These are phyloP conservation scores for Drosophila longiperda DNA, from an alignment of 2,888 invertebrate genomes.

Conservation along the genomic window DNA sequence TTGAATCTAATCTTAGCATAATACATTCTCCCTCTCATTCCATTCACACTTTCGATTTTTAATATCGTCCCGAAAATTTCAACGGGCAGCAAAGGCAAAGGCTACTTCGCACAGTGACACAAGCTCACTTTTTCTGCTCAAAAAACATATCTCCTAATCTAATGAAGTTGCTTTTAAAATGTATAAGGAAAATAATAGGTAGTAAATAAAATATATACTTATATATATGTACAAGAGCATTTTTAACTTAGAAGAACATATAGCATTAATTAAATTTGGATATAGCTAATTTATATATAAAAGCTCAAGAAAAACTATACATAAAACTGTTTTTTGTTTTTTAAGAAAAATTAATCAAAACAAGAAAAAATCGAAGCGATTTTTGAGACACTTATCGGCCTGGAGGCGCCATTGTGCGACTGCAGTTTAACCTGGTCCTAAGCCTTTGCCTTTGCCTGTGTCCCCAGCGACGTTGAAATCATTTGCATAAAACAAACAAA, in stretches of 20 bases:
- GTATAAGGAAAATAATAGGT: not conserved
- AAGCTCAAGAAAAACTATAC: not conserved
- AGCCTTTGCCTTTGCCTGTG: constrained; percentile 15
- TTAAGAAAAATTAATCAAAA: no score
- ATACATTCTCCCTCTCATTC: constrained; percentile 27
- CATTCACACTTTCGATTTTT: constrained; percentile 76
- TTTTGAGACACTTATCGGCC: not conserved
- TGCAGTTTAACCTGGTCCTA: constrained; percentile 10
- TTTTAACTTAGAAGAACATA: not conserved
- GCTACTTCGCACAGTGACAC: constrained; percentile 5
- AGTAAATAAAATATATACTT: not conserved
- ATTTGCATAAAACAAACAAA: constrained; percentile 80
- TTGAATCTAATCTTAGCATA: constrained; percentile 29
- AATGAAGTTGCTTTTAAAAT: not conserved
- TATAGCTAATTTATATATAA: not conserved
- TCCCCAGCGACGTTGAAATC: constrained; percentile 57
- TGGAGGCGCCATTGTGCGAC: not conserved
- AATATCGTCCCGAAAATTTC: constrained; percentile 59
- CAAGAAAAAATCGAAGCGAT: not conserved
- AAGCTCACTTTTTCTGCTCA: not conserved
- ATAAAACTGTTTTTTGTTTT: no score
- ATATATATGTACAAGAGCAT: not conserved
- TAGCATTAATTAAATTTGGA: not conserved
- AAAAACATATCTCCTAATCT: not conserved
- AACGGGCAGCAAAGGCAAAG: constrained; percentile 52